phyloP scores from a whole-genome alignment of 2,888 invertebrate genomes.

The Agelastica alni region DNA sequence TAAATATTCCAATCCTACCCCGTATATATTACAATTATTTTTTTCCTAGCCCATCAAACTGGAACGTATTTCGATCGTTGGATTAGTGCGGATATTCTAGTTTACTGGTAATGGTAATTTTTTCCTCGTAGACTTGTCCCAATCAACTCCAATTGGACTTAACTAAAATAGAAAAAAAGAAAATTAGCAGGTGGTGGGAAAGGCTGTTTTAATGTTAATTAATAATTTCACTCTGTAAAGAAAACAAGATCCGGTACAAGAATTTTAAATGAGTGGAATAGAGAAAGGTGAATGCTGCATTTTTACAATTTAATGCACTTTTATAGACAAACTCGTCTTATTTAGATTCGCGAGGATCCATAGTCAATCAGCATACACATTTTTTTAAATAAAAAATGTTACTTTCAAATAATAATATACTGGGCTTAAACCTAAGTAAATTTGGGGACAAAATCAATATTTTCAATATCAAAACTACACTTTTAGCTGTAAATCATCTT shows the following conservation, averaged over 20 bases:
- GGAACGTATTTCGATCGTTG: constrained; percentile 54
- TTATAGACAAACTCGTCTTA: constrained; percentile 14
- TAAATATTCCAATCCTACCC: no score
- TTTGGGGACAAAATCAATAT: no score
- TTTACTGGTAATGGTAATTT: constrained; percentile 26
- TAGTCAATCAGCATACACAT: no score
- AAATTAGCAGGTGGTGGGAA: constrained; percentile 9
- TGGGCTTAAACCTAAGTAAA: no score
- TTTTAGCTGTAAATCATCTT: no score
- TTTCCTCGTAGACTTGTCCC: constrained; percentile 13
- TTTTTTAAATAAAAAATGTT: no score
- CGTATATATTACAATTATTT: no score
- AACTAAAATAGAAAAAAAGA: constrained; percentile 8
- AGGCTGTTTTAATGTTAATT: constrained; percentile 10
- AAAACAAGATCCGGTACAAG: constrained; percentile 17
- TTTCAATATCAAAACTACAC: no score
- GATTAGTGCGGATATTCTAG: constrained; percentile 42
- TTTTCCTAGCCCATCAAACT: constrained; percentile 42
- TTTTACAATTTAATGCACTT: constrained; percentile 4
- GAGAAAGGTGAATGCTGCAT: constrained; percentile 12
- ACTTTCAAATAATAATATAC: no score
- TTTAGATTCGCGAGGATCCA: no score
- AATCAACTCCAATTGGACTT: constrained; percentile 22
- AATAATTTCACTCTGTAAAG: constrained; percentile 13
- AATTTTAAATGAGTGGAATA: constrained; percentile 5